phyloP scores from a whole-genome alignment of 2,888 invertebrate genomes.

The Himalopsyche tibetana region DNA sequence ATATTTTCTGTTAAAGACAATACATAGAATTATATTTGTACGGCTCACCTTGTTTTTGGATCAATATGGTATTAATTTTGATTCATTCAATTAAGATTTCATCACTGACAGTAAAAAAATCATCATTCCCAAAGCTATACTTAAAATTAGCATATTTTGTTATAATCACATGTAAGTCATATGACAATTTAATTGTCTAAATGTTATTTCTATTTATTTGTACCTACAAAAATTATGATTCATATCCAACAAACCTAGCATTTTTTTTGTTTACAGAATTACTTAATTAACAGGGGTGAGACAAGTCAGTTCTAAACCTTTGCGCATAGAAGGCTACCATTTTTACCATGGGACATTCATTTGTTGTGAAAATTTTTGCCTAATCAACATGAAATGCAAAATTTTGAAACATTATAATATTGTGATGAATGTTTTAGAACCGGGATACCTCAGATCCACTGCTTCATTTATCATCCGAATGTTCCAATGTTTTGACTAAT shows the following conservation, averaged over 20 bases:
- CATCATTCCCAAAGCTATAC: too few relatives aligned
- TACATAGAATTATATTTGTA: too few relatives aligned
- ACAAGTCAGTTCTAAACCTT: not conserved
- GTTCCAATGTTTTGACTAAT: conserved; percentile 34
- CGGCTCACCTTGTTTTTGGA: too few relatives aligned
- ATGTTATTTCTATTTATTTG: too few relatives aligned
- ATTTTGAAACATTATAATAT: conserved; percentile 11
- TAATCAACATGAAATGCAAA: conserved; percentile 17
- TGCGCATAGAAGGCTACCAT: not conserved
- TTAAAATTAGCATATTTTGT: too few relatives aligned
- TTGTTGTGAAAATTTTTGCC: conserved; percentile 20
- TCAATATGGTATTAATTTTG: too few relatives aligned
- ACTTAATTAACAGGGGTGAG: not conserved
- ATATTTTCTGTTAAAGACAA: too few relatives aligned
- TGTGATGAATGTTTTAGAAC: conserved; percentile 34
- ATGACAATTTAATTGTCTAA: too few relatives aligned
- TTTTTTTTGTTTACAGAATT: conserved; percentile 21
- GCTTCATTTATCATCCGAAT: conserved; percentile 22
- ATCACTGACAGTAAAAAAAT: too few relatives aligned
- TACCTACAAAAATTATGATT: not conserved
- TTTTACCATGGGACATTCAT: not conserved
- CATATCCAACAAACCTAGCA: not conserved
- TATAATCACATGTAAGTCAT: too few relatives aligned
- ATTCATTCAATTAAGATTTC: too few relatives aligned
- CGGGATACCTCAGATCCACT: conserved; percentile 5